Conservation (phyloP, 2,888 invertebrate genomes). For the Anodontia alba region DNA sequence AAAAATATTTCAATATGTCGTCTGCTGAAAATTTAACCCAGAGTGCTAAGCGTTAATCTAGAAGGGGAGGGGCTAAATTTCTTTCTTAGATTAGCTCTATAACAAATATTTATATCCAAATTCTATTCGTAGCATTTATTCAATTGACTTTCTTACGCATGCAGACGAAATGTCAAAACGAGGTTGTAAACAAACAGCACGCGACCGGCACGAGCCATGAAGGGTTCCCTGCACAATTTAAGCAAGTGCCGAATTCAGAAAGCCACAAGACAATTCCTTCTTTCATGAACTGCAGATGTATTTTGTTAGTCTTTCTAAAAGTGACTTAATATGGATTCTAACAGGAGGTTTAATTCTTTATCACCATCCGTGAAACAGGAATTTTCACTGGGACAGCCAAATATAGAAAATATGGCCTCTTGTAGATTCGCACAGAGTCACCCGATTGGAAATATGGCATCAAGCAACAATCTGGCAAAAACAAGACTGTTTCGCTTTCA, state of each 20-base stretch:
- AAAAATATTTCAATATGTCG: too few relatives aligned
- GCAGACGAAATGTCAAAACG: slow-evolving; percentile 38
- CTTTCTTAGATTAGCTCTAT: slow-evolving; percentile 16
- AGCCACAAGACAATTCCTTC: neutral
- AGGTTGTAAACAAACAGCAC: slow-evolving; percentile 65
- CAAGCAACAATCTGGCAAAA: slow-evolving; percentile 32
- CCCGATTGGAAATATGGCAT: slow-evolving; percentile 39
- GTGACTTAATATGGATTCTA: neutral
- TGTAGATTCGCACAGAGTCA: slow-evolving; percentile 53
- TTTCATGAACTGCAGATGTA: neutral
- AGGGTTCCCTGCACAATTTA: slow-evolving; percentile 27
- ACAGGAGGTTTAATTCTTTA: neutral
- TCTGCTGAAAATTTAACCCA: too few relatives aligned
- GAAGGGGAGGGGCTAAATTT: slow-evolving; percentile 11
- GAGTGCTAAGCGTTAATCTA: too few relatives aligned
- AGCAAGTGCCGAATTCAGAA: slow-evolving; percentile 21
- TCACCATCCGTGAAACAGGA: neutral
- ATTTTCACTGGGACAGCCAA: neutral
- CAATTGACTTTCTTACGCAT: slow-evolving; percentile 36
- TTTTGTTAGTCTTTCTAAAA: neutral
- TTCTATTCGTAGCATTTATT: slow-evolving; percentile 7
- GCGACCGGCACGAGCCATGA: slow-evolving; percentile 63
- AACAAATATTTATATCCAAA: slow-evolving; percentile 16
- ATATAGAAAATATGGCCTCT: slow-evolving; percentile 49
- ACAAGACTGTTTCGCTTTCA: slow-evolving; percentile 56